Base-by-base conservation (phyloP, 2,113 vertebrate genomes). In the Philantomba maxwellii region DNA sequence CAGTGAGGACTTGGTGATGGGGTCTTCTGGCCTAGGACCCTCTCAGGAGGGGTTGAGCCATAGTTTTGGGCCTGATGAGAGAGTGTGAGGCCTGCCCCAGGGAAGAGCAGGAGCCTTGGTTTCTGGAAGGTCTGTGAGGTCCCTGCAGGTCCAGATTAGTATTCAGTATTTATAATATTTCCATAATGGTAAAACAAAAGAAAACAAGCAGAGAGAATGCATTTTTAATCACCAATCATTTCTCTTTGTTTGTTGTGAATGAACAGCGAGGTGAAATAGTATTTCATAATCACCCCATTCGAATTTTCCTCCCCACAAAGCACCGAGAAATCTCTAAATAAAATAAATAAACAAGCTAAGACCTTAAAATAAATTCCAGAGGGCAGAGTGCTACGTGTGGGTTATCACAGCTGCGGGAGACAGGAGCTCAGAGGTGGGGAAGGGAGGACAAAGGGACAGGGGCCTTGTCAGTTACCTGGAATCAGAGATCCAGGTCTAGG, bases 211-310 rank as follows among this genome's bases (percentile, higher is more conserved):
- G 98, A 98, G 98, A 99, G 99, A 99, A 99, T 99, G 98, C 98
- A 99, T 99, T 99, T 99, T 99, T 99, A 99, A 99, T 99, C 99
- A 99, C 99, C 99, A 99, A 99, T 99, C 99, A 99, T 99, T 99
- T 98, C 98, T 99, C 98, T 99, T 99, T 99, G 99, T 99, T 99
- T 99, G 98, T 98, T 98, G 98, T 99, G 99, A 99, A 99, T 99
- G 99, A 99, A 98, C 97, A 51, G 98, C 21, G 66, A 99, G 99
- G 98, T 98, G 98, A 98, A 98, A 98, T 98, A 99, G 98, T 98
- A 98, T 99, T 98, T 98, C 98, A 98, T 99, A 99, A 99, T 99
- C 98, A 99, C 98, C 98, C 98, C 96, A 98, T 98, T 98, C 98
- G 97, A 98, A 98, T 98, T 98, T 98, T 98, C 98, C 98, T 98